phyloP scores from a whole-genome alignment of 2,797 vertebrate genomes.

The Neopelma chrysocephalum region DNA sequence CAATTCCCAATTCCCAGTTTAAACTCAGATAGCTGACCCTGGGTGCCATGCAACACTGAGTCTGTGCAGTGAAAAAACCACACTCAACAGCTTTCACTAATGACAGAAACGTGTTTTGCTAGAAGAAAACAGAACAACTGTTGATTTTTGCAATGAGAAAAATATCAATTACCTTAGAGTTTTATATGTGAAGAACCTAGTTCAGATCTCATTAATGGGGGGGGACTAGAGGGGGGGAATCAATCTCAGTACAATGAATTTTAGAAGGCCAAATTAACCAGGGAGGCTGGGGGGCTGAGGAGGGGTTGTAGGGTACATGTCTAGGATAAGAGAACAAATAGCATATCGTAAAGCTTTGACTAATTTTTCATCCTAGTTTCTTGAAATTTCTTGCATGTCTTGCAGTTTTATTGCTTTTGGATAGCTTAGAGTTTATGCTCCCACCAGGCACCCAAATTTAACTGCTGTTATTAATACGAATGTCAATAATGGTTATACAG shows the following conservation, averaged over 20 bases:
- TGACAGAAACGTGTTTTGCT: neutral
- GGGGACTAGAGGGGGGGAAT: neutral
- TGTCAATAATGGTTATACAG: neutral
- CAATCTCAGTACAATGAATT: neutral
- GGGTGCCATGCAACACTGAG: neutral
- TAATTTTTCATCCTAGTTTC: neutral
- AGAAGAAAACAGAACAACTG: neutral
- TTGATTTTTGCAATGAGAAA: neutral
- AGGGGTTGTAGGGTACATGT: rapidly evolving
- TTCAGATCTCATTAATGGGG: neutral
- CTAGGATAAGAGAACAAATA: neutral
- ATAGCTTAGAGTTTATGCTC: neutral
- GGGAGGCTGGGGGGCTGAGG: neutral
- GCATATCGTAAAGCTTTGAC: neutral
- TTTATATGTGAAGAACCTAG: neutral
- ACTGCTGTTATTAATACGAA: neutral
- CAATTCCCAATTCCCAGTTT: neutral
- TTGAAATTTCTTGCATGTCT: neutral
- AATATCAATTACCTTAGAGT: neutral
- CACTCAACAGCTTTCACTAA: neutral
- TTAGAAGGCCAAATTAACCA: neutral
- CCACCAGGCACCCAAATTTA: neutral
- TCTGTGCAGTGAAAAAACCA: neutral
- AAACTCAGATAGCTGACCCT: neutral
- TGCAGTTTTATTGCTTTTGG: neutral